A percentile compares a stretch with the other conserved stretches of the same genome.
Evolutionary conservation across 30 jellyfish, hydroid and myxozoan species (phyloP).

Genomic region (Clytia hemisphaerica): DNA sequence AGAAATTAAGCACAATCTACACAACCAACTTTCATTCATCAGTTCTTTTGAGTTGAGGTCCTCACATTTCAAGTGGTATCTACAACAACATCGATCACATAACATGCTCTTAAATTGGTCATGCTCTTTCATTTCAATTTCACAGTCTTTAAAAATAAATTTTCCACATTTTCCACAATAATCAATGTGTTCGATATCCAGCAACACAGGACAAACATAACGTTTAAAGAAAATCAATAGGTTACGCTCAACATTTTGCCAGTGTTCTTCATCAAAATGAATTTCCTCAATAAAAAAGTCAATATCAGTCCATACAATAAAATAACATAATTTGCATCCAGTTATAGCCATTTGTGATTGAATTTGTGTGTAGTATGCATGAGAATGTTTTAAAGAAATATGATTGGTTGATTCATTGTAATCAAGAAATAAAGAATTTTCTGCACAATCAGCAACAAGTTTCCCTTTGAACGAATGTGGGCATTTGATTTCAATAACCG

Average conservation of each 20-base stretch:
- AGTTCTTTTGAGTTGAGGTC: no score
- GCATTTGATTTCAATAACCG: slow-evolving; percentile 5
- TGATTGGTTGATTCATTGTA: background rate
- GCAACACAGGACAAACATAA: no score
- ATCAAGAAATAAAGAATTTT: background rate
- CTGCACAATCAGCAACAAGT: background rate
- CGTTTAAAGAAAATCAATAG: no score
- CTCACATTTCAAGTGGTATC: slow-evolving; percentile 52
- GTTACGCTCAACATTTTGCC: no score
- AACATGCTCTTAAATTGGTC: slow-evolving; percentile 16
- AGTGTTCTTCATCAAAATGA: no score
- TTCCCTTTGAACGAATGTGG: slow-evolving; percentile 3
- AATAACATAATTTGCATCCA: no score
- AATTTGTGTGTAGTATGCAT: slow-evolving; percentile 6
- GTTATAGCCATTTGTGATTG: slow-evolving; percentile 18
- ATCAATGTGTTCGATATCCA: no score
- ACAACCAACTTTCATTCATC: no score
- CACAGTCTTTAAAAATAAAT: slow-evolving; percentile 14
- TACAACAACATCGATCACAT: slow-evolving; percentile 20
- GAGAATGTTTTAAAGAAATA: background rate
- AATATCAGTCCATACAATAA: no score
- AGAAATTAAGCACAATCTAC: no score
- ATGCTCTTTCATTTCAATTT: slow-evolving; percentile 16
- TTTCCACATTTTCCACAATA: no score
- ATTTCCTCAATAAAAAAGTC: no score